Conservation (phyloP, 1,140 invertebrate species). For the Pseudoatta argentina region DNA sequence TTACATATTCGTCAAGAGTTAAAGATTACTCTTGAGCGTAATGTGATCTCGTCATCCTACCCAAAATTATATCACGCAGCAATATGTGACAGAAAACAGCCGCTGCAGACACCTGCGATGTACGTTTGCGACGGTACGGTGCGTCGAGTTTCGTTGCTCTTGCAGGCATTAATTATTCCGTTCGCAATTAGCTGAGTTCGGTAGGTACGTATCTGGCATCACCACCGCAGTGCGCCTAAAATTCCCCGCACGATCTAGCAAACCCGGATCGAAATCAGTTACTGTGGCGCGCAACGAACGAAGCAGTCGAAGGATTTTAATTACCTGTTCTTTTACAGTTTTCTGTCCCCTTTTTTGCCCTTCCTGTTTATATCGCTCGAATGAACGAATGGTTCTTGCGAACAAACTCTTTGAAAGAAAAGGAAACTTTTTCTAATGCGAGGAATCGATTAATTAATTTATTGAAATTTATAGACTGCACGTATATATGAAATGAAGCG, state of each 20-base stretch:
- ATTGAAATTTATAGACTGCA: not conserved
- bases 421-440: not conserved
- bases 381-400: slow-evolving; percentile 8
- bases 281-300: slow-evolving; percentile 5
- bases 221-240: slow-evolving; percentile 30
- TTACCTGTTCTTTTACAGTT: slow-evolving; percentile 1
- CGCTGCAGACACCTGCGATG: slow-evolving; percentile 7
- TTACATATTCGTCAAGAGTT: slow-evolving; percentile 3
- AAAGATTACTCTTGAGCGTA: not conserved
- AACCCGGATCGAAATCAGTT: slow-evolving; percentile 65
- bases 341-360: not conserved
- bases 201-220: slow-evolving; percentile 51
- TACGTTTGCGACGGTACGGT: not conserved
- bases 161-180: slow-evolving; percentile 68
- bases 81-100: slow-evolving; percentile 25
- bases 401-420: slow-evolving; percentile 14
- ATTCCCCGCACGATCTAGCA: slow-evolving; percentile 57
- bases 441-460: not conserved
- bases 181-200: slow-evolving; percentile 67
- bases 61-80: slow-evolving; percentile 23
- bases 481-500: not conserved
- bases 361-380: not conserved
- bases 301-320: slow-evolving; percentile 37
- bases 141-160: slow-evolving; percentile 57
- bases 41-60: slow-evolving; percentile 14